Base-by-base conservation (phyloP, 2,888 invertebrate genomes). In the Limenitis camilla region DNA sequence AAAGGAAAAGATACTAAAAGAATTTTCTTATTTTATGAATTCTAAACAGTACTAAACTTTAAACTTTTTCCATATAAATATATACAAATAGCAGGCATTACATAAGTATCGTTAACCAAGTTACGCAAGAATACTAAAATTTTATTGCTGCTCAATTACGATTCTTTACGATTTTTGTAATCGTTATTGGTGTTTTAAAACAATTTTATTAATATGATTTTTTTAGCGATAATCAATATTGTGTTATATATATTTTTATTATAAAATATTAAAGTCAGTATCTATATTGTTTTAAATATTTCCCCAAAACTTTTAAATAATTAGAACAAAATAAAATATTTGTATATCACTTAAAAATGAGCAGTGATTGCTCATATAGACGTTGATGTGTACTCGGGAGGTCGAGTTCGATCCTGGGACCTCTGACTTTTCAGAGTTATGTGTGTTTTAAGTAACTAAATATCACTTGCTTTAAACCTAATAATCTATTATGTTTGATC, bases 141-240 rank as follows among this genome's bases (percentile, higher is more conserved):
- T 74, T 74, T 74, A 75, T 76, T 67, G 66, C 68, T 53, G 58
- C 59, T 67, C 71, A 77, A 78, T 81, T 74, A 76, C 71, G 66
- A 71, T 67, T 68, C 60, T 53, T 49, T 49, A 49, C 44, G 49
- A 49, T 53, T 49, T 49, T 53, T 40, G 43, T 50, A 44, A 50
- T 43, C 48, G 19, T 33, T 39, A 49, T 52, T 47, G 36, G 41
- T 44, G 40, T 43, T 49, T 39, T 40, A 48, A 43, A 52, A 43
- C n/a, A n/a, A 40, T 32, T 30, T 48, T 52, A 29, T 39, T 42
- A 39, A 19, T 52, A 29, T 19, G 46, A n/a, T 27, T 47, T 45
- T 47, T 27, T 52, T 47, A 41, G 36, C 9, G 19, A 11, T 6
- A 31, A 30, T 9, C 8, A 8, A 35, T 31, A n/a, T 28, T n/a